Evolutionary conservation across 2,888 invertebrate genomes (phyloP).

Genomic region (Limnephilus rhombicus): DNA sequence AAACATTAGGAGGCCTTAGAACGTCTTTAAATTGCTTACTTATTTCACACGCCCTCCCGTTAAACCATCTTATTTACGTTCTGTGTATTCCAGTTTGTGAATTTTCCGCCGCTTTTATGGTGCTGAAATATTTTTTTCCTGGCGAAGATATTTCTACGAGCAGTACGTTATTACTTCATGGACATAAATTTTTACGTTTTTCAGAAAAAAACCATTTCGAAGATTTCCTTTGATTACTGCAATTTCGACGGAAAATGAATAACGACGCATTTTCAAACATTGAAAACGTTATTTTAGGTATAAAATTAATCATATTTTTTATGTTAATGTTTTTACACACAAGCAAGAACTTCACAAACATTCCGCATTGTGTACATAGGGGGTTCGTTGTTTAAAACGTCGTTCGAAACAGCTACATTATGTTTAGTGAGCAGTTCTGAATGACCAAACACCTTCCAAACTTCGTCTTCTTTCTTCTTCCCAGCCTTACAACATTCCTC

Average conservation of each 20-base stretch:
- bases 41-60: background rate
- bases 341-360: background rate
- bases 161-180: slow-evolving; percentile 11
- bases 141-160: slow-evolving; percentile 24
- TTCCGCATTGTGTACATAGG: no score
- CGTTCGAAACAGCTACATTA: background rate
- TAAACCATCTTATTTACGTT: slow-evolving; percentile 29
- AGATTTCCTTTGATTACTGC: background rate
- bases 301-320: background rate
- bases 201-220: background rate
- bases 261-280: no score
- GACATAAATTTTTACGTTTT: slow-evolving; percentile 9
- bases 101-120: slow-evolving; percentile 21
- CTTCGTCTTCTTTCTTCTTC: background rate
- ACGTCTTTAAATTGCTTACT: slow-evolving; percentile 29
- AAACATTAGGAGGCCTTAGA: slow-evolving; percentile 31
- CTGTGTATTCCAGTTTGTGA: slow-evolving; percentile 33
- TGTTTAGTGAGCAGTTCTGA: background rate
- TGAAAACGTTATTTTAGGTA: no score
- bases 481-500: background rate
- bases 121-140: slow-evolving; percentile 13
- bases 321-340: background rate
- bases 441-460: background rate
- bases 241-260: no score
- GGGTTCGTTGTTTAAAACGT: background rate